A percentile compares a stretch with the other conserved stretches of the same genome.
These are phyloP conservation scores for Rhyacophila brunnea DNA, from an alignment of 1,140 invertebrate species.

Conservation along the genomic window DNA sequence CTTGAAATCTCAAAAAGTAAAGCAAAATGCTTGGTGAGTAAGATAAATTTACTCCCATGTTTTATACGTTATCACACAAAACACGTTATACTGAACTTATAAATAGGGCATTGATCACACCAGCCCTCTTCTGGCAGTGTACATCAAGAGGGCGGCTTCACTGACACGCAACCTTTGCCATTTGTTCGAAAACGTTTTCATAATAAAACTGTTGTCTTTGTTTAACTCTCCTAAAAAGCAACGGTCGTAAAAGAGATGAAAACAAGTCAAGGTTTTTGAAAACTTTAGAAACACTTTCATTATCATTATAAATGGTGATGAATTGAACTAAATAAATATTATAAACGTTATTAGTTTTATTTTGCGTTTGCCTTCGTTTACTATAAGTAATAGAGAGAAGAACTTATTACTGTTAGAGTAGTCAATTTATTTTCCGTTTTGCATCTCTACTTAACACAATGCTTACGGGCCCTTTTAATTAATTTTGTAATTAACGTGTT, in stretches of 20 bases:
- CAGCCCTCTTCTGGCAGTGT: slow-evolving; percentile 10
- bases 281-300: neutral
- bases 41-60: slow-evolving; percentile 24
- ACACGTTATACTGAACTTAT: slow-evolving; percentile 30
- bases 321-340: neutral
- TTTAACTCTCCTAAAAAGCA: neutral
- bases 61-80: slow-evolving; percentile 29
- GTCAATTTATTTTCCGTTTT: too few species aligned
- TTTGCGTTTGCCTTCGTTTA: too few species aligned
- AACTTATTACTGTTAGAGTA: too few species aligned
- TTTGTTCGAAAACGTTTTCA: slow-evolving; percentile 28
- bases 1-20: too few species aligned
- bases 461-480: too few species aligned
- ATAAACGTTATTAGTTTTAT: too few species aligned
- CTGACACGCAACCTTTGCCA: slow-evolving; percentile 30
- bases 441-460: too few species aligned
- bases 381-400: too few species aligned
- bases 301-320: neutral
- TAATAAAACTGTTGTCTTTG: slow-evolving; percentile 16
- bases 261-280: too few species aligned
- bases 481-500: too few species aligned
- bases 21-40: slow-evolving; percentile 13
- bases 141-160: slow-evolving; percentile 27
- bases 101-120: slow-evolving; percentile 26
- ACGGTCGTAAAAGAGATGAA: too few species aligned